These are phyloP conservation scores for Pelobates cultripes DNA, from an alignment of 2,797 vertebrate genomes.

Conservation along the genomic window DNA sequence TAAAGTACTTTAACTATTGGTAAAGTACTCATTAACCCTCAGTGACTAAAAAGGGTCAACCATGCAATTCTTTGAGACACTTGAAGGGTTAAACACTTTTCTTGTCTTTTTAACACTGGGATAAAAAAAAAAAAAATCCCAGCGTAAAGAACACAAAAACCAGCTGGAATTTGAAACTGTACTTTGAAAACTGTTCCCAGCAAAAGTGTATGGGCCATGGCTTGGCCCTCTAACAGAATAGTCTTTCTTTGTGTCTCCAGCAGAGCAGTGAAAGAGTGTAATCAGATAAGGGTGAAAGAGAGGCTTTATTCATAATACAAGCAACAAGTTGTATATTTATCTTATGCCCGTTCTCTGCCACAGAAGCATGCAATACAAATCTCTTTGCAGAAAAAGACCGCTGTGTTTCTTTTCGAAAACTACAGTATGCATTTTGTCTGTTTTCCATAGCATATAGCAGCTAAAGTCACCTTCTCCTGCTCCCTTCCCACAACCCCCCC, in stretches of 20 bases:
- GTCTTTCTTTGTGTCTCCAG: constrained; percentile 33
- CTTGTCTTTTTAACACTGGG: background rate
- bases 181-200: background rate
- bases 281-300: constrained; percentile 53
- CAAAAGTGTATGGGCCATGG: background rate
- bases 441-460: no score
- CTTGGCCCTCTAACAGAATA: constrained; percentile 30
- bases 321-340: constrained; percentile 46
- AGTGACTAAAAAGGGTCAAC: no score
- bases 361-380: constrained; percentile 6
- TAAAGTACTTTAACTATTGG: no score
- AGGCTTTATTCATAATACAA: constrained; percentile 50
- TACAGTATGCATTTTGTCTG: background rate
- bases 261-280: constrained; percentile 41
- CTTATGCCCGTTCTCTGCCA: constrained; percentile 26
- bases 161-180: background rate
- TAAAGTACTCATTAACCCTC: no score
- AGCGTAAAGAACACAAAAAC: background rate
- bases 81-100: background rate
- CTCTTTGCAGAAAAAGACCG: constrained; percentile 14
- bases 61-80: no score
- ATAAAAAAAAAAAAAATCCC: background rate
- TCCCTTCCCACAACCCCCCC: no score
- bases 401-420: background rate
- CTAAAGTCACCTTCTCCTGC: no score